Evolutionary conservation across 2,888 invertebrate genomes (phyloP).

Genomic region (Ditula angustiorana): DNA sequence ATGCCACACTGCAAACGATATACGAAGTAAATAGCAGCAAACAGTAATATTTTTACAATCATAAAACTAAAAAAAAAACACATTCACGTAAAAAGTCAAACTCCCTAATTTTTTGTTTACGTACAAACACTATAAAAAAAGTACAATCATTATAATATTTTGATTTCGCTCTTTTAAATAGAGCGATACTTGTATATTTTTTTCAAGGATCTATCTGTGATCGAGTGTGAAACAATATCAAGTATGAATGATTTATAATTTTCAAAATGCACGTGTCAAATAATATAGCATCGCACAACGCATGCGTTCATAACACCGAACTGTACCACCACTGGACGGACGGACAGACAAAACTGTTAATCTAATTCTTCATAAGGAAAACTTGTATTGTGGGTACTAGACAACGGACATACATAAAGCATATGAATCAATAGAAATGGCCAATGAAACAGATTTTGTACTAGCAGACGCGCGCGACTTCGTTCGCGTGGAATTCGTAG

Average conservation of each 20-base stretch:
- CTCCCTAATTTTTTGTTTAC: neutral
- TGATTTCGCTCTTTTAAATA: too few relatives aligned
- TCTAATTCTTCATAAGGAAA: too few relatives aligned
- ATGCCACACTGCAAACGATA: slow-evolving; percentile 21
- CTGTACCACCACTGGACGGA: neutral
- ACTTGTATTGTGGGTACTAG: too few relatives aligned
- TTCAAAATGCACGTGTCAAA: neutral
- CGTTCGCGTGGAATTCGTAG: too few relatives aligned
- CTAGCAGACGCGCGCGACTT: too few relatives aligned
- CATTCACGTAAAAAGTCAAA: neutral
- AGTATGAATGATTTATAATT: too few relatives aligned
- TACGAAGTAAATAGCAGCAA: slow-evolving; percentile 19
- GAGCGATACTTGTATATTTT: too few relatives aligned
- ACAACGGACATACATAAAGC: too few relatives aligned
- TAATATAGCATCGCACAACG: slow-evolving; percentile 42
- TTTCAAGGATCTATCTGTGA: too few relatives aligned
- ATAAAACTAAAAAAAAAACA: neutral
- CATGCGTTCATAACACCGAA: slow-evolving; percentile 59
- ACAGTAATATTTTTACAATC: neutral
- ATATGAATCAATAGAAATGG: too few relatives aligned
- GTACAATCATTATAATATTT: neutral
- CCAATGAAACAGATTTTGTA: too few relatives aligned
- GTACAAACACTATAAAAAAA: neutral
- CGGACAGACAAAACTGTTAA: neutral
- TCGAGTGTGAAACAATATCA: too few relatives aligned